These are phyloP conservation scores for Asteroscopus sphinx DNA, from an alignment of 2,888 invertebrate species.

Conservation along the genomic window DNA sequence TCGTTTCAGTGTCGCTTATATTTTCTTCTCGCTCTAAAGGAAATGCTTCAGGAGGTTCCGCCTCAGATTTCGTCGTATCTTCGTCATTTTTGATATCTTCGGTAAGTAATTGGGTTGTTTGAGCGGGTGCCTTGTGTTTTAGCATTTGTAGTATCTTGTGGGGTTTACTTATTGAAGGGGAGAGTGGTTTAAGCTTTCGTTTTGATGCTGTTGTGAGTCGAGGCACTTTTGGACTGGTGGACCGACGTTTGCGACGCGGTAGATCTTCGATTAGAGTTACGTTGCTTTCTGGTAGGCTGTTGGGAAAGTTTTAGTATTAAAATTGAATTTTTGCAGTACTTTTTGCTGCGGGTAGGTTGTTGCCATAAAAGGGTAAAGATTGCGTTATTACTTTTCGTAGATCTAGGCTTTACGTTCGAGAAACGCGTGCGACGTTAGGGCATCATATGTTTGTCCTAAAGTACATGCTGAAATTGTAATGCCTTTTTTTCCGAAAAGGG, in stretches of 20 bases:
- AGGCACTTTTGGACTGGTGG: conserved; percentile 70
- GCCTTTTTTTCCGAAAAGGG: too few species aligned
- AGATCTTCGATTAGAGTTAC: conserved; percentile 76
- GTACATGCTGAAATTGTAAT: too few species aligned
- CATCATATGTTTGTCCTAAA: too few species aligned
- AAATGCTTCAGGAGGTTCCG: conserved; percentile 80
- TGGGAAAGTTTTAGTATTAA: not conserved
- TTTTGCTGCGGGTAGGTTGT: too few species aligned
- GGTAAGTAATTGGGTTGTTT: conserved; percentile 58
- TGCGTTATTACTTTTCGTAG: too few species aligned
- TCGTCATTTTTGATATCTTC: conserved; percentile 65
- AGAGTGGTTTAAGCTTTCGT: conserved; percentile 74
- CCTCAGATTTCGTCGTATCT: conserved; percentile 64
- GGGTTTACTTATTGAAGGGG: conserved; percentile 69
- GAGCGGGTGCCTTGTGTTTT: conserved; percentile 72
- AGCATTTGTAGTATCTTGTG: conserved; percentile 81
- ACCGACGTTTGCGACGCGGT: conserved; percentile 72
- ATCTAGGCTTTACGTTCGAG: too few species aligned
- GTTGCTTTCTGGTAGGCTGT: conserved; percentile 76
- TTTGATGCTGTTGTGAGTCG: conserved; percentile 73
- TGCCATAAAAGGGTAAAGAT: too few species aligned
- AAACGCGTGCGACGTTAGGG: too few species aligned
- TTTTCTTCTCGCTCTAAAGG: conserved; percentile 76
- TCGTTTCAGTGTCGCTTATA: conserved; percentile 74
- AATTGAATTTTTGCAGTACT: too few species aligned